Conservation (phyloP, 1,140 invertebrate genomes). For the Hyles vespertilio region DNA sequence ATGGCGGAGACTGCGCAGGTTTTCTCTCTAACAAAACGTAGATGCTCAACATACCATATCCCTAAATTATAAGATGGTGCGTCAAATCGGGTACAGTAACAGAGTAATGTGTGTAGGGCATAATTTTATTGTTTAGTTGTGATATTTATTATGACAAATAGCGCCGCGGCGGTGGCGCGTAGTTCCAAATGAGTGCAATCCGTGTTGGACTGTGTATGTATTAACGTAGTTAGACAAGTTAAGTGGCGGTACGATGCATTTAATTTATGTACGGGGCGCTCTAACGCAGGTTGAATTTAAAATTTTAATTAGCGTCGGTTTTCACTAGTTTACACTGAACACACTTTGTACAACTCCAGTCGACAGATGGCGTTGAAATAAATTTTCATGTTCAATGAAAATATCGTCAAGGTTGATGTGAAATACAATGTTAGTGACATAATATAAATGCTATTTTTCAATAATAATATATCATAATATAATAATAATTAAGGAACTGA, state of each 20-base stretch:
- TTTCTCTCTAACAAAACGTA: slow-evolving; percentile 8
- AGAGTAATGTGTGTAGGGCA: slow-evolving; percentile 44
- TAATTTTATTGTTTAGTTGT: slow-evolving; percentile 63
- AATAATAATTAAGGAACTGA: too few species aligned
- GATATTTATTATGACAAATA: slow-evolving; percentile 43
- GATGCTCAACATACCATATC: slow-evolving; percentile 57
- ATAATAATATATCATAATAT: too few species aligned
- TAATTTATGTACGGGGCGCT: slow-evolving; percentile 53
- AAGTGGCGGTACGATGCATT: slow-evolving; percentile 63
- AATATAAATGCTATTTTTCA: too few species aligned
- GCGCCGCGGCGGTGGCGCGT: slow-evolving; percentile 33
- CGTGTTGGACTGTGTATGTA: slow-evolving; percentile 53
- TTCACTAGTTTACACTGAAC: background rate
- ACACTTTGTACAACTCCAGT: background rate
- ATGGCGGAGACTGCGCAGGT: too few species aligned
- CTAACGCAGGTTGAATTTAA: slow-evolving; percentile 46
- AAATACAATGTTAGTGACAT: too few species aligned
- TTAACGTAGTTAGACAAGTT: slow-evolving; percentile 68
- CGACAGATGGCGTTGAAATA: slow-evolving; percentile 6
- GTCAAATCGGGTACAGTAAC: slow-evolving; percentile 43
- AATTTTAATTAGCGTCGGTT: slow-evolving; percentile 30
- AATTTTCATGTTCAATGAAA: background rate
- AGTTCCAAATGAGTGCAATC: slow-evolving; percentile 65
- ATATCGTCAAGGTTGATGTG: too few species aligned
- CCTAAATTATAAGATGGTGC: slow-evolving; percentile 57